A percentile compares a stretch with the other conserved stretches of the same genome.
Evolutionary conservation across 2,113 vertebrate genomes (phyloP).

Genomic region (Xenotilapia leptura): DNA sequence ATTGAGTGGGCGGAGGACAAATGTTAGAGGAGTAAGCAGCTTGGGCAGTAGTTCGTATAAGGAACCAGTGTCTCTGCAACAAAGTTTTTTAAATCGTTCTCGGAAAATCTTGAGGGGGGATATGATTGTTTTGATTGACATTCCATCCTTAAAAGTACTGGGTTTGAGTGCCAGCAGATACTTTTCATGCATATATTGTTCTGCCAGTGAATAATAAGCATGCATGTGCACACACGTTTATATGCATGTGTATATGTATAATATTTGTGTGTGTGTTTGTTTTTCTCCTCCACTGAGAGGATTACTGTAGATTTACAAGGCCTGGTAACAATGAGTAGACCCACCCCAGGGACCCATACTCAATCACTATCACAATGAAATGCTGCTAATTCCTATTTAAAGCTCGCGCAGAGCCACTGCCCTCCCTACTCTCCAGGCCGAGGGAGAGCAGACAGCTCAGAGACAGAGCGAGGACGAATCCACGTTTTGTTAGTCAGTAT

Average conservation of each 20-base stretch:
- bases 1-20: constrained; percentile 33
- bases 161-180: not conserved
- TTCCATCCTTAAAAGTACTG: not conserved
- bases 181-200: not conserved
- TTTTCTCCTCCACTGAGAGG: constrained; percentile 38
- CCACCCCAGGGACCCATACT: constrained; percentile 52
- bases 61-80: not conserved
- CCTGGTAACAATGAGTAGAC: constrained; percentile 54
- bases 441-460: not conserved
- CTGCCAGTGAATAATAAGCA: not conserved
- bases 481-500: not conserved
- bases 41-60: not conserved
- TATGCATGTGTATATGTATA: not conserved
- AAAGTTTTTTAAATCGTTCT: not conserved
- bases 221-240: not conserved
- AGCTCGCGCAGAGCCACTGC: constrained; percentile 41
- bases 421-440: constrained; percentile 17
- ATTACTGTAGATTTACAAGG: constrained; percentile 69
- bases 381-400: constrained; percentile 68
- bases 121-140: not conserved
- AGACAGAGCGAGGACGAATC: not conserved
- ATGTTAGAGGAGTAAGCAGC: constrained; percentile 17
- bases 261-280: constrained; percentile 12
- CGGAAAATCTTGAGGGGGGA: not conserved
- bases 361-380: constrained; percentile 67